These are phyloP conservation scores for Harpegnathos saltator DNA, from an alignment of 1,140 invertebrate genomes.

Conservation along the genomic window DNA sequence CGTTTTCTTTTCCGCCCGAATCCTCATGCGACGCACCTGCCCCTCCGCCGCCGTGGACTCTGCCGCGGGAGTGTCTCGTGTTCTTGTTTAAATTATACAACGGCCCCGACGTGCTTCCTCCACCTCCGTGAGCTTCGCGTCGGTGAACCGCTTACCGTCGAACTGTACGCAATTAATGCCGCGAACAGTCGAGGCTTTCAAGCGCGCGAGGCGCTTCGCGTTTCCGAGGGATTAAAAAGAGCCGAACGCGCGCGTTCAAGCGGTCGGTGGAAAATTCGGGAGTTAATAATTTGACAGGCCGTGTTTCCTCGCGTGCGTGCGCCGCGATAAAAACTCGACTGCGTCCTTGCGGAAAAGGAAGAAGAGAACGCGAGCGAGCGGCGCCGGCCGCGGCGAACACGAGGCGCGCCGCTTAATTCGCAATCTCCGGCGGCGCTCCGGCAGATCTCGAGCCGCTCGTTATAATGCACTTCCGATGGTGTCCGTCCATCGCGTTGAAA, in stretches of 20 bases:
- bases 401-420: not conserved
- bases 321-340: too few species aligned
- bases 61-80: slow-evolving; percentile 31
- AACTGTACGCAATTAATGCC: too few species aligned
- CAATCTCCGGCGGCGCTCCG: slow-evolving; percentile 9
- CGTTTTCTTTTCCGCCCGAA: slow-evolving; percentile 53
- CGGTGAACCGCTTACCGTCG: too few species aligned
- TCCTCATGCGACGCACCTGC: slow-evolving; percentile 14
- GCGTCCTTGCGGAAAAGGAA: not conserved
- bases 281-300: too few species aligned
- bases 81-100: slow-evolving; percentile 59
- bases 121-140: too few species aligned
- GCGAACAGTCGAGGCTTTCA: too few species aligned
- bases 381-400: not conserved
- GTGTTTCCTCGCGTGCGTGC: too few species aligned
- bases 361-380: not conserved
- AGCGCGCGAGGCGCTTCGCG: too few species aligned
- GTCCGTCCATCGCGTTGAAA: slow-evolving; percentile 27
- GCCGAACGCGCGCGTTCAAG: too few species aligned
- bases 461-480: slow-evolving; percentile 47
- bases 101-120: not conserved
- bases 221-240: too few species aligned
- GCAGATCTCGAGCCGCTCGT: not conserved
- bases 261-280: too few species aligned
- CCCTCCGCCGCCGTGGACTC: slow-evolving; percentile 27